Evolutionary conservation across 2,797 vertebrate genomes (phyloP), one percentile per base, ranked within the genome.

Genomic region (Pteropus rufus): DNA sequence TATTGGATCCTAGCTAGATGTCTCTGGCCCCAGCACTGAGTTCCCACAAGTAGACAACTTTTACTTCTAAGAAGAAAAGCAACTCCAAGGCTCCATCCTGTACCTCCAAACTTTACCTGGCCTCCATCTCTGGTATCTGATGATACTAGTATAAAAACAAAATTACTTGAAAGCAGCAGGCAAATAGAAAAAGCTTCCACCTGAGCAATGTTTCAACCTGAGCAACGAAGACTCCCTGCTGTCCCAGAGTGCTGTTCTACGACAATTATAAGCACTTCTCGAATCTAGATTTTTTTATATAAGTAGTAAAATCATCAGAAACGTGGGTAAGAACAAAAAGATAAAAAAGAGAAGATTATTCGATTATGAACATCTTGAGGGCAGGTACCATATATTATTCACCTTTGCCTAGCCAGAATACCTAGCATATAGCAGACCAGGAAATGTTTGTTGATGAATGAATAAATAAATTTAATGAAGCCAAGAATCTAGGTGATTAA

Each of bases 391-490:
- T 64, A 24, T 56, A 11, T 85, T 69, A 85, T 26, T 65, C 77
- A 88, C 34, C 34, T 80, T 84, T 87, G 16, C 58, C 41, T 77
- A 49, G 7, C 46, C 49, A 77, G 60, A 84, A 73, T 49, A n/a
- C 54, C 58, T 64, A 44, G 69, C 11, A 24, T 46, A 41, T 36
- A 58, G 41, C 12, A 82, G 60, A 76, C 44, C 23, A 76, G 72
- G 52, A 82, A 93, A 82, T 54, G 14, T 79, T 76, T 81, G 46
- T 11, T 83, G 41, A 46, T 16, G 16, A 85, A 34, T 49, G 10
- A 79, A 83, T 46, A 49, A 76, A 62, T 75, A 67, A 81, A 86
- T 95, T 79, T 60, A 83, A 90, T 36, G 62, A 88, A 79, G 77
- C 31, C 62, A 92, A 82, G 69, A 58, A 79, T 82, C 72, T 69